Evolutionary conservation across 2,113 vertebrate species (phyloP), one percentile per base, ranked within the genome.

Genomic region (Pipa parva): DNA sequence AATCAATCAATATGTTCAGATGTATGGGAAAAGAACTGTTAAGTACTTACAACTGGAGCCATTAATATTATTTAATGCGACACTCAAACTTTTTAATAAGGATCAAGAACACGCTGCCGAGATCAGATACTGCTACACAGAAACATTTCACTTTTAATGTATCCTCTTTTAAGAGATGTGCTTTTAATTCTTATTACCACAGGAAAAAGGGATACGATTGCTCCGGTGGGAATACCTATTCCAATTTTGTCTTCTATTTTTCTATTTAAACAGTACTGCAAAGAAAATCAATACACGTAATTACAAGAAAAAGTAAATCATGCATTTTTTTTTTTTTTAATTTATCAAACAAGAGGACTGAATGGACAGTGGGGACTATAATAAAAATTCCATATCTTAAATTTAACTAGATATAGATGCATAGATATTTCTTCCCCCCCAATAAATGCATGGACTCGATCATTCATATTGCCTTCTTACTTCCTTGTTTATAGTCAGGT

Each of bases 1-100:
- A 86, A 81, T 87, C 63, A 82, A 95, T 98, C 95, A 93, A 97
- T 98, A 95, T 93, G 93, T 95, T 93, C 92, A 92, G 93, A 95
- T 93, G 89, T 89, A 90, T 85, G 78, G 85, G 81, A 88, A 87
- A 86, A 89, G 91, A 85, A 81, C 84, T 87, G 91, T 90, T 93
- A 92, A 93, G 85, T 93, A 92, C 92, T 89, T 91, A 93, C 88
- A 90, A 91, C 88, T 78, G 82, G 67, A 85, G 91, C 91, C 94
- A 96, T 98, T 98, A 95, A 97, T 98, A 97, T 94, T 97, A 95
- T 97, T 98, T 98, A 97, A 94, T 92, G 88, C 89, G 86, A 84
- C 77, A 86, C 81, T 88, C 86, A 89, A 87, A 80, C 78, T 85
- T 88, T 85, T 87, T 95, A 95, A 95, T 90, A 83, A 95, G 92